Evolutionary conservation across 2,797 vertebrate species (phyloP).

Genomic region (Pipistrellus pygmaeus): DNA sequence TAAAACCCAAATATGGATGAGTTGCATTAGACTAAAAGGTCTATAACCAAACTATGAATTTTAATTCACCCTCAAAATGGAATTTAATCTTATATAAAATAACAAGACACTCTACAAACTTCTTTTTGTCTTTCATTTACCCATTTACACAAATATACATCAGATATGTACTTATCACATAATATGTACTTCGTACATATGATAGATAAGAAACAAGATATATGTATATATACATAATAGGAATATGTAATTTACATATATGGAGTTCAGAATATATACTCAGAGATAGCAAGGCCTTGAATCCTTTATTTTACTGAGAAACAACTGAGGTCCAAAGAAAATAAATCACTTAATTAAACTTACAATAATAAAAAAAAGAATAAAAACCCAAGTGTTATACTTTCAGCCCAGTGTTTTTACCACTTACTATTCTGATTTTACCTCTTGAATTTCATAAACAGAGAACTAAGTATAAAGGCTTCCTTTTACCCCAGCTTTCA

Average conservation of each 20-base stretch:
- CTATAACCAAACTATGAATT: constrained; percentile 50
- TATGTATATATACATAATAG: background rate
- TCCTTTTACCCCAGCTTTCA: background rate
- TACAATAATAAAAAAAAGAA: background rate
- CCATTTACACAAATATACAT: background rate
- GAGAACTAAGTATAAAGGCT: background rate
- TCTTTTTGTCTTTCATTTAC: constrained; percentile 59
- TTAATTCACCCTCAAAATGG: constrained; percentile 41
- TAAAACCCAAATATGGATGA: constrained; percentile 29
- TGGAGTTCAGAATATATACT: background rate
- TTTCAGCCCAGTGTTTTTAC: background rate
- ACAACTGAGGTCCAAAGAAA: background rate
- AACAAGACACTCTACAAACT: constrained; percentile 9
- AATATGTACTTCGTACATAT: background rate
- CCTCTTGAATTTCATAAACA: background rate
- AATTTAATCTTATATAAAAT: constrained; percentile 48
- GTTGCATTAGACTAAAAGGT: constrained; percentile 41
- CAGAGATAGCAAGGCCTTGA: background rate
- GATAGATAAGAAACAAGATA: constrained; percentile 8
- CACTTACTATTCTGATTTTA: constrained; percentile 39
- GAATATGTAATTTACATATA: background rate
- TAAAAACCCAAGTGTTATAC: background rate
- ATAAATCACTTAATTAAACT: constrained; percentile 49
- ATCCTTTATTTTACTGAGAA: constrained; percentile 45
- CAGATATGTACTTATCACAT: background rate